phyloP scores from a whole-genome alignment of 2,797 vertebrate species.

The Menidia menidia region DNA sequence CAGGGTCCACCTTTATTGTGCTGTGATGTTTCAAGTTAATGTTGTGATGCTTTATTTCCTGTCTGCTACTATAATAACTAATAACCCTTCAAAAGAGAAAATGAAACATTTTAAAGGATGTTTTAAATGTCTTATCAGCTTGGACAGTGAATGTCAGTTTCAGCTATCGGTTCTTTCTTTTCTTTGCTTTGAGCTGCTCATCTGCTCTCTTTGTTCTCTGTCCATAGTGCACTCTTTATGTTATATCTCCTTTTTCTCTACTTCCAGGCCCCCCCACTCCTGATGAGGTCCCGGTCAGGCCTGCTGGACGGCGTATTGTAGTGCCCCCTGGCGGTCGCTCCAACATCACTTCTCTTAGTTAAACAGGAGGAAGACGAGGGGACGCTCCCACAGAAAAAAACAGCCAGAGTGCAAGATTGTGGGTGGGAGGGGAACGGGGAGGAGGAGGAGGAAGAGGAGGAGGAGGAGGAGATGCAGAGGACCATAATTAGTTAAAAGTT shows the following conservation, averaged over 20 bases:
- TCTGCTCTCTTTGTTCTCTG: background rate
- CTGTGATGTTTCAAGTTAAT: too few relatives aligned
- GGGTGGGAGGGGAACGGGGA: conserved; percentile 12
- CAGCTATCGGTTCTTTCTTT: too few relatives aligned
- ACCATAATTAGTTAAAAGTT: conserved; percentile 82
- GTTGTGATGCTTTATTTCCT: too few relatives aligned
- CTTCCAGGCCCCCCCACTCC: conserved; percentile 75
- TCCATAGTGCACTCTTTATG: background rate
- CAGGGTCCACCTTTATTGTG: too few relatives aligned
- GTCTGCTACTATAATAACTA: too few relatives aligned
- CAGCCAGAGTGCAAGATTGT: conserved; percentile 67
- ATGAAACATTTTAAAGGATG: too few relatives aligned
- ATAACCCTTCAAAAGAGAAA: too few relatives aligned
- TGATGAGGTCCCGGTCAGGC: conserved; percentile 87
- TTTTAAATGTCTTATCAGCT: too few relatives aligned
- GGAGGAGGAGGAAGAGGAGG: conserved; percentile 11
- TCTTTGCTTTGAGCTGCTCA: background rate
- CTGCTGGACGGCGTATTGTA: conserved; percentile 93
- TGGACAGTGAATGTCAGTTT: background rate
- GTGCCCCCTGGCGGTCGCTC: conserved; percentile 96
- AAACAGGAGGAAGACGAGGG: conserved; percentile 67
- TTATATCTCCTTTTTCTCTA: conserved; percentile 5
- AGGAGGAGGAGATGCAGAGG: conserved; percentile 57
- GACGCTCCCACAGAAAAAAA: conserved; percentile 36
- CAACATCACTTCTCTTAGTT: conserved; percentile 98